Evolutionary conservation across 2,888 invertebrate species (phyloP).

Genomic region (Mesorhabditis belari): DNA sequence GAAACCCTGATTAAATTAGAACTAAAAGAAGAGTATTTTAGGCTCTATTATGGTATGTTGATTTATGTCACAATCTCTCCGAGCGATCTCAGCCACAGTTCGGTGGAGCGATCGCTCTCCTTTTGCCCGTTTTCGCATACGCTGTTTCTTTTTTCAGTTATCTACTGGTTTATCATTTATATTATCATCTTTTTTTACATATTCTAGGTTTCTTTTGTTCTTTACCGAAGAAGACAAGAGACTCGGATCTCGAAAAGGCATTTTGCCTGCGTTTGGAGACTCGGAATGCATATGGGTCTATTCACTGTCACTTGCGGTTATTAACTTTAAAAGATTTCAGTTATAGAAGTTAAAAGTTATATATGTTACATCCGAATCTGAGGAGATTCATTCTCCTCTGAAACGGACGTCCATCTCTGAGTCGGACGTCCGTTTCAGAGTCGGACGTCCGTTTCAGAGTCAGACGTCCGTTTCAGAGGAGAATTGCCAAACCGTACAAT

Average conservation of each 20-base stretch:
- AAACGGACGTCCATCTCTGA: too few relatives aligned
- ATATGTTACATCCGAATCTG: too few relatives aligned
- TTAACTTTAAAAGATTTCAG: background rate
- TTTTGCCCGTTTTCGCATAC: background rate
- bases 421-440: too few relatives aligned
- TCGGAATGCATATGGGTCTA: constrained; percentile 13
- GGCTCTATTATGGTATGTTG: background rate
- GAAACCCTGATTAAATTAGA: too few relatives aligned
- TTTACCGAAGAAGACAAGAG: constrained; percentile 9
- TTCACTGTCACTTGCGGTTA: constrained; percentile 11
- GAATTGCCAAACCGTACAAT: too few relatives aligned
- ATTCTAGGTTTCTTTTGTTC: constrained; percentile 3
- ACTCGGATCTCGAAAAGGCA: constrained; percentile 10
- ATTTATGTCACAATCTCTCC: background rate
- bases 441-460: too few relatives aligned
- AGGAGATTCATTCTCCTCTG: too few relatives aligned
- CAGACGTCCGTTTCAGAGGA: too few relatives aligned
- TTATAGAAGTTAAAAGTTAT: background rate
- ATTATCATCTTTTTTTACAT: constrained; percentile 11
- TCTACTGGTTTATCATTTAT: constrained; percentile 9
- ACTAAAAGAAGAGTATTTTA: background rate
- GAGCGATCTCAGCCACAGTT: background rate
- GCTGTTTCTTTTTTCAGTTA: background rate
- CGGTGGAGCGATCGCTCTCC: background rate
- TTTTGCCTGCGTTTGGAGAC: constrained; percentile 12